These are phyloP conservation scores for Pantala flavescens DNA, from an alignment of 1,140 invertebrate genomes.

Conservation along the genomic window DNA sequence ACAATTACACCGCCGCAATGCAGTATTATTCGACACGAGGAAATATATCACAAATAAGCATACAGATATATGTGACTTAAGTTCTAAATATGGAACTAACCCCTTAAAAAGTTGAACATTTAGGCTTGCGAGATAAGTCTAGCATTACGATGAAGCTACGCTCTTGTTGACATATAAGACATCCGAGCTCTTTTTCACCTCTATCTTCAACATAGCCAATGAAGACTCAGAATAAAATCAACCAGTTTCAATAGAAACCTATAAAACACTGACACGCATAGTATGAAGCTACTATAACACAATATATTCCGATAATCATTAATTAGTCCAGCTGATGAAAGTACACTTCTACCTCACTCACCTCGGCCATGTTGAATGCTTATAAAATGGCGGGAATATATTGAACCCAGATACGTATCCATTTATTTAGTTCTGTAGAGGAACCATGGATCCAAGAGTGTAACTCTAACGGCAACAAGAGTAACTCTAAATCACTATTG, in stretches of 20 bases:
- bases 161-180: constrained; percentile 1
- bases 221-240: background rate
- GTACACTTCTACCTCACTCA: background rate
- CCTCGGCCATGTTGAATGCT: constrained; percentile 16
- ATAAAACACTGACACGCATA: background rate
- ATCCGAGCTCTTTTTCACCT: background rate
- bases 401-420: background rate
- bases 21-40: background rate
- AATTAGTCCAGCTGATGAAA: background rate
- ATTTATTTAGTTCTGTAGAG: no score
- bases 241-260: background rate
- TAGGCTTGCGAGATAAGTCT: background rate
- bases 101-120: background rate
- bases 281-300: background rate
- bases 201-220: background rate
- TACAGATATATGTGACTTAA: background rate
- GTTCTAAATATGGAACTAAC: background rate
- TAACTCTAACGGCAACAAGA: no score
- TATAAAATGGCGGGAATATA: constrained; percentile 14
- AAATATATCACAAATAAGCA: background rate
- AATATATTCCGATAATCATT: background rate
- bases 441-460: no score
- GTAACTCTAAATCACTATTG: no score
- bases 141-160: constrained; percentile 1
- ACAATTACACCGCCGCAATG: constrained; percentile 7